Base-by-base conservation (phyloP, 2,797 vertebrate genomes). In the Mormyrus proboscirostris region DNA sequence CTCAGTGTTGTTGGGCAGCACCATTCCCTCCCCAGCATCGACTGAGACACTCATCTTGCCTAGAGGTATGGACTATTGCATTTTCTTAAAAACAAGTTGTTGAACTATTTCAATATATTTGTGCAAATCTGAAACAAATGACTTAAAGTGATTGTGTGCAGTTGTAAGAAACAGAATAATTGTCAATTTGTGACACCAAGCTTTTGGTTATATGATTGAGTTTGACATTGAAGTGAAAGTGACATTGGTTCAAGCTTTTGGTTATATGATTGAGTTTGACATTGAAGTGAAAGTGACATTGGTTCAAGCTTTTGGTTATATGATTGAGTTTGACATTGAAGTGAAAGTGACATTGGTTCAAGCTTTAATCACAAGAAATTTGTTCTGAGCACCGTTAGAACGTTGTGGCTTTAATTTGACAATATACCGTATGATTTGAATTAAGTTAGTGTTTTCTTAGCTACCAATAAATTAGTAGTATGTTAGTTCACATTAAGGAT, bases 1-100 rank as follows among this genome's bases (percentile, higher is more conserved):
- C 92, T 90, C 92, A 87, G 92, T 87, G 44, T 50, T 25, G 92
- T 93, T 91, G 91, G 91, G 92, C 90, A 90, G 93, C 91, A 88
- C 84, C 53, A 88, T 33, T 89, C 88, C 83, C 88, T 91, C 57
- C 65, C 86, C 91, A 90, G 55, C 62, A 41, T 85, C 87, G 89
- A 91, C 76, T 73, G 25, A 59, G 57, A 73, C 59, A 41, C 82
- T 41, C 76, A 59, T 33, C 47, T 38, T 62, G 89, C 89, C 89
- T 90, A 88, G 87, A 94, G 94, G 95, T 94, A 93, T 0, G 91
- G 90, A 50, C 85, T 14, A 51, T 29, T 89, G 4, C 16, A 29
- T 22, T 47, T 50, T 49, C 69, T 3, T 53, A 16, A 4, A 7
- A 87, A 12, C 14, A 53, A 19, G 5, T 76, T 79, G 47, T 25